phyloP scores from a whole-genome alignment of 1,140 invertebrate genomes.

The Achroia grisella region DNA sequence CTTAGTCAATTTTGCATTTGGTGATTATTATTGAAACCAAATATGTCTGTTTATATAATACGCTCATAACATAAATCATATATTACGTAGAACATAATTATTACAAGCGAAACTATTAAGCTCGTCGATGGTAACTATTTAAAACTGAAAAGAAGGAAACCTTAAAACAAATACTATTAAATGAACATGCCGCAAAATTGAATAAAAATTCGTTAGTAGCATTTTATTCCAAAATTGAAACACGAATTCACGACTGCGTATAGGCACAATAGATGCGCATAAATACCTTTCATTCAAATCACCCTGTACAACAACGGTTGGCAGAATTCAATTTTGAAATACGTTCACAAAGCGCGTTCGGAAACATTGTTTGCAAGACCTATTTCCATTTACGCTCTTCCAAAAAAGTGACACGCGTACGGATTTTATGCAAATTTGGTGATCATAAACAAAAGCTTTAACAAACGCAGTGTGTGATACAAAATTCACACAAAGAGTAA shows the following conservation, averaged over 20 bases:
- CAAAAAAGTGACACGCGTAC: conserved; percentile 16
- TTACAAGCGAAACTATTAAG: no score
- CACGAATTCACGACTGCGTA: conserved; percentile 1
- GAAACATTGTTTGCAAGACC: conserved; percentile 18
- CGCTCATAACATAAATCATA: no score
- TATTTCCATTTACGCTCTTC: conserved; percentile 20
- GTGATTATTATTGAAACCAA: no score
- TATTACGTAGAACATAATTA: no score
- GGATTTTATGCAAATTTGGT: conserved; percentile 23
- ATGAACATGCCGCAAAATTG: background rate
- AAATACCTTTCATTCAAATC: conserved; percentile 23
- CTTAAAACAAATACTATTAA: no score
- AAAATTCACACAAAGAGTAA: conserved; percentile 9
- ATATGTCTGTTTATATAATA: no score
- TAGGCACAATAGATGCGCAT: conserved; percentile 11
- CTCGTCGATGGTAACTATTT: no score
- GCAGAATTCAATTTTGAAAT: conserved; percentile 24
- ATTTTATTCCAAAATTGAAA: conserved; percentile 2
- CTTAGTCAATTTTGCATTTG: no score
- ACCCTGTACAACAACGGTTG: conserved; percentile 4
- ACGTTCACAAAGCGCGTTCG: conserved; percentile 12
- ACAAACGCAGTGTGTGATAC: conserved; percentile 9
- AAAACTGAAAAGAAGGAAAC: no score
- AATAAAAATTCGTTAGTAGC: background rate
- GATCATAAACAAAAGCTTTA: conserved; percentile 22